Conservation (phyloP, 2,797 vertebrate species). For the Sebastes jordani region DNA sequence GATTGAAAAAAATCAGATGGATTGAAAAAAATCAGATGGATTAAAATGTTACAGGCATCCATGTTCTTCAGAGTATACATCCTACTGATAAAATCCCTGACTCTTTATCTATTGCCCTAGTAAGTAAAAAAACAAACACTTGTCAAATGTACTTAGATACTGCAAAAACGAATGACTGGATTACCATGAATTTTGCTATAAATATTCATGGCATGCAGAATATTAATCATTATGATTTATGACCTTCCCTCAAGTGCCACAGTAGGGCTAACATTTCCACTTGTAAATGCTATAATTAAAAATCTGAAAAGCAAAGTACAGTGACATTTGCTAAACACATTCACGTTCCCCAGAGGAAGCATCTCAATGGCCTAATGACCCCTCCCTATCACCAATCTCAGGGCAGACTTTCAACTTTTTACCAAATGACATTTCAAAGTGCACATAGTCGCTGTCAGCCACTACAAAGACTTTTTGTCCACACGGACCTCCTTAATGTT, state of each 20-base stretch:
- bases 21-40: neutral
- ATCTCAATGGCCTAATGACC: neutral
- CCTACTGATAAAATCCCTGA: neutral
- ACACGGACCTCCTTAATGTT: conserved; percentile 16
- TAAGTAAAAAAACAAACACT: neutral
- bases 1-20: neutral
- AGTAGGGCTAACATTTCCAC: neutral
- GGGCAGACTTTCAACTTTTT: neutral
- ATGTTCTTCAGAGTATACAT: neutral
- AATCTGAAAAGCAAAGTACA: neutral
- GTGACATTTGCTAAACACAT: neutral
- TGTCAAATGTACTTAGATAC: neutral
- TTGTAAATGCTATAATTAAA: neutral
- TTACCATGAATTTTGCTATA: neutral
- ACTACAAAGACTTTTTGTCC: conserved; percentile 8
- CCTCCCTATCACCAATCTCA: neutral
- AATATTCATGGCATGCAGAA: neutral
- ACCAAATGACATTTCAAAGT: neutral
- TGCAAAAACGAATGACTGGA: neutral
- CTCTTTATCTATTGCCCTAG: neutral
- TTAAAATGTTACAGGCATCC: neutral
- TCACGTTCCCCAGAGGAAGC: neutral
- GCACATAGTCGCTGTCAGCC: neutral
- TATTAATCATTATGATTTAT: neutral
- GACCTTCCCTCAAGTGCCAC: neutral